phyloP scores from a whole-genome alignment of 2,113 vertebrate species.

The Ammospiza caudacuta region DNA sequence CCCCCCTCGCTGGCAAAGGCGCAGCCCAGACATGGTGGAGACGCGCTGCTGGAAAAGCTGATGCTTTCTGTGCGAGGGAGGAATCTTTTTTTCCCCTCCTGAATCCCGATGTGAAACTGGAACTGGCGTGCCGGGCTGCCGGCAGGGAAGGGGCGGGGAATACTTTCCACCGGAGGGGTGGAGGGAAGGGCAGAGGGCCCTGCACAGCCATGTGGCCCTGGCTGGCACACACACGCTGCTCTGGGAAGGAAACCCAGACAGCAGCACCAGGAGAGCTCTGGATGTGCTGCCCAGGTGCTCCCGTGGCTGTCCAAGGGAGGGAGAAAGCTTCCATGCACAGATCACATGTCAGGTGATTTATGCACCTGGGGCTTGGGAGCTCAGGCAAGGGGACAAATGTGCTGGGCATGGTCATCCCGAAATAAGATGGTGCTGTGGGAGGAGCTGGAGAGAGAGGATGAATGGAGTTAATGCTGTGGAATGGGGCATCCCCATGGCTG shows the following conservation, averaged over 20 bases:
- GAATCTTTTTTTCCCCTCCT: constrained; percentile 18
- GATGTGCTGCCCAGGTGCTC: background rate
- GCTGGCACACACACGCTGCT: background rate
- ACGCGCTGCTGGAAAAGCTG: background rate
- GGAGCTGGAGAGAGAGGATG: background rate
- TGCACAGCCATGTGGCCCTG: rapidly evolving
- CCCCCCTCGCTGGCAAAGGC: background rate
- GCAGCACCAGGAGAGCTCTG: background rate
- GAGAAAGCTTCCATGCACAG: background rate
- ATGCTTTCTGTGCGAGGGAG: constrained; percentile 18
- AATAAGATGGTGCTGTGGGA: background rate
- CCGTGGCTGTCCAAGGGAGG: background rate
- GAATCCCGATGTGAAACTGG: background rate
- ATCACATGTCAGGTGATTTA: background rate
- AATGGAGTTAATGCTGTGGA: background rate
- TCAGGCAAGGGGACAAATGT: background rate
- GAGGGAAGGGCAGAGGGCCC: background rate
- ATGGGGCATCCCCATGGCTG: rapidly evolving
- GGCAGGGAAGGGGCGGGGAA: background rate
- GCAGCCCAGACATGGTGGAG: background rate
- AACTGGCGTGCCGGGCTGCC: background rate
- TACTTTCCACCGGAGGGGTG: background rate
- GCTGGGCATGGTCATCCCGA: background rate
- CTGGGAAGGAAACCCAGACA: background rate
- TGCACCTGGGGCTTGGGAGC: background rate